Evolutionary conservation across 2,888 invertebrate genomes (phyloP), one percentile per base, ranked within the genome.

Genomic region (Melanophora roralis): DNA sequence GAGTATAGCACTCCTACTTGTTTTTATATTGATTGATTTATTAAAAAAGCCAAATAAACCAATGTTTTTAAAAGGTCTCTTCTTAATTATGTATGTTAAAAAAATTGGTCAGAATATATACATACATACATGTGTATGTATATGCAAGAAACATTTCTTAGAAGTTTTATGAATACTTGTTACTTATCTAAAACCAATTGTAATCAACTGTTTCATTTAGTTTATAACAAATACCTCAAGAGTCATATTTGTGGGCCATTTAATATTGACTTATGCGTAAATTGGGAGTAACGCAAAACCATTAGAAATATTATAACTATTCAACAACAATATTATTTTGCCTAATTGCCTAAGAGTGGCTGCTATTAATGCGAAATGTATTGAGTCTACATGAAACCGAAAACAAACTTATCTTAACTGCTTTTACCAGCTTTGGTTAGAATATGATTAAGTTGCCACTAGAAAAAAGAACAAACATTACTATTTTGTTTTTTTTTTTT

Each of bases 261-360:
- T 65, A 69, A 53, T 78, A 74, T 78, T 78, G 73, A 78, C 74
- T 78, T 74, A 69, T 74, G 45, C n/a, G n/a, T n/a, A n/a, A n/a
- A n/a, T n/a, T n/a, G n/a, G n/a, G n/a, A n/a, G n/a, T n/a, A 47
- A 47, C 21, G 16, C 14, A 14, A 21, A 1, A 2, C 27, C 23
- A 16, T 12, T 21, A 49, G n/a, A 23, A 59, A 43, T 59, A 59
- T 36, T 23, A 36, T 40, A 51, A 74, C 59, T 74, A 34, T 43
- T 59, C 19, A 49, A 53, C 60, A 53, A 36, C 75, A 53, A 68
- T 60, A 68, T 68, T 62, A 68, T 62, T 12, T 9, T 60, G 27
- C 32, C 62, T 68, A 75, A 68, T 68, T 75, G 68, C 45, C 68
- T 53, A 43, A 36, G 51, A 68, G 45, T 65, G 21, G 49, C 38